phyloP scores from a whole-genome alignment of 2,888 invertebrate species.

The Oxytorus armatus region DNA sequence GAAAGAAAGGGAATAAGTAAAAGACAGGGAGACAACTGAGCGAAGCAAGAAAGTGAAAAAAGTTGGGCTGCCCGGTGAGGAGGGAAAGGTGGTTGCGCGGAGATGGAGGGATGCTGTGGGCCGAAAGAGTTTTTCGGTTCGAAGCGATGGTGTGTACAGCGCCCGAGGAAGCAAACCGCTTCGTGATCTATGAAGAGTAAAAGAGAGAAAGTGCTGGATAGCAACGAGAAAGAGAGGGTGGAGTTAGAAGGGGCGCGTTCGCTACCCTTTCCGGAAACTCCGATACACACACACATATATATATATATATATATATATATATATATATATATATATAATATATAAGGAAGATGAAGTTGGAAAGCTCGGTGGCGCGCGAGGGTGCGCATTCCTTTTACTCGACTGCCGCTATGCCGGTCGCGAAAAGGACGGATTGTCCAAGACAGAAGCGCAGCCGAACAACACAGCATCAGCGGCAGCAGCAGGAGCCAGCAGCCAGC shows the following conservation, averaged over 20 bases:
- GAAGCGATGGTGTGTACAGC: slow-evolving; percentile 45
- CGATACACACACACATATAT: no score
- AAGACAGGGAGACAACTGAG: slow-evolving; percentile 34
- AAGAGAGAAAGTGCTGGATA: slow-evolving; percentile 46
- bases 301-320: slow-evolving; percentile 17
- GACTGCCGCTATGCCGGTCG: slow-evolving; percentile 53
- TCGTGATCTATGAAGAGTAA: slow-evolving; percentile 62
- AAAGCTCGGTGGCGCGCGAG: slow-evolving; percentile 52
- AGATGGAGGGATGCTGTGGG: slow-evolving; percentile 44
- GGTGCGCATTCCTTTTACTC: slow-evolving; percentile 37
- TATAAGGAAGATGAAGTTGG: slow-evolving; percentile 67
- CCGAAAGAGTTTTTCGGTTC: slow-evolving; percentile 49
- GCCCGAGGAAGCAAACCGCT: slow-evolving; percentile 54
- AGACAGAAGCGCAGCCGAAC: slow-evolving; percentile 61
- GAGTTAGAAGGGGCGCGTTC: slow-evolving; percentile 36
- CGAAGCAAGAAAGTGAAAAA: slow-evolving; percentile 33
- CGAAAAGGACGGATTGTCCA: slow-evolving; percentile 65
- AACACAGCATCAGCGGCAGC: slow-evolving; percentile 57
- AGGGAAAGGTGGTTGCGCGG: slow-evolving; percentile 13
- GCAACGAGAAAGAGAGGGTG: slow-evolving; percentile 21
- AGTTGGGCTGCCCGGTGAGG: slow-evolving; percentile 14
- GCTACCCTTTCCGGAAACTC: slow-evolving; percentile 56
- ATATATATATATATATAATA: slow-evolving; percentile 26
- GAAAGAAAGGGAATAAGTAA: slow-evolving; percentile 8
- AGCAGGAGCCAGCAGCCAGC: no score